phyloP scores from a whole-genome alignment of 37 sponge, comb jelly and placozoan genomes.

The Dysidea cf. avara region DNA sequence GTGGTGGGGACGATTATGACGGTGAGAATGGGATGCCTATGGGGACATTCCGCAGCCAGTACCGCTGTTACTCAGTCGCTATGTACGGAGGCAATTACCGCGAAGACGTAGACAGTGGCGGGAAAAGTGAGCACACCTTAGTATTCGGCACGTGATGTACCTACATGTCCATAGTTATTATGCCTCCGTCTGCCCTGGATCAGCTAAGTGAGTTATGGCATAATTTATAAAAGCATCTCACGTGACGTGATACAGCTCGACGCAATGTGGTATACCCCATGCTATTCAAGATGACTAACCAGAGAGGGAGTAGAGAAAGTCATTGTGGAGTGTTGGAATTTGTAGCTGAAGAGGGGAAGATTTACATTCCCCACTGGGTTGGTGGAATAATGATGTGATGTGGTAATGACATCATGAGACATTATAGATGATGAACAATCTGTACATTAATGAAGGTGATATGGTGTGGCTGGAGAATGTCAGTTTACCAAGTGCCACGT shows the following conservation, averaged over 20 bases:
- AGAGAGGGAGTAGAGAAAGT: constrained; percentile 17
- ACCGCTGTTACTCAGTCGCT: constrained; percentile 70
- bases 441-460: constrained; percentile 73
- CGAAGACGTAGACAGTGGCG: constrained; percentile 80
- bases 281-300: constrained; percentile 86
- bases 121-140: constrained; percentile 61
- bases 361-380: constrained; percentile 96
- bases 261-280: constrained; percentile 90
- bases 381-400: background rate
- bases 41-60: constrained; percentile 52
- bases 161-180: constrained; percentile 57
- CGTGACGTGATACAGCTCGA: constrained; percentile 20
- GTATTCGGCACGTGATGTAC: background rate
- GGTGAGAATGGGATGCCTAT: background rate
- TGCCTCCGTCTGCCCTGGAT: constrained; percentile 96
- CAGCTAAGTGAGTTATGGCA: constrained; percentile 50
- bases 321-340: constrained; percentile 99
- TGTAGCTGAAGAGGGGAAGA: constrained; percentile 93
- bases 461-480: constrained; percentile 75
- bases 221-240: background rate
- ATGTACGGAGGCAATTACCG: constrained; percentile 56
- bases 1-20: constrained; percentile 2
- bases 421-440: constrained; percentile 83
- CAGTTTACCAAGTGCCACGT: constrained; percentile 76
- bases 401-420: background rate